Evolutionary conservation across 2,888 invertebrate genomes (phyloP), one percentile per base, ranked within the genome.

Genomic region (Lamproptera curius): DNA sequence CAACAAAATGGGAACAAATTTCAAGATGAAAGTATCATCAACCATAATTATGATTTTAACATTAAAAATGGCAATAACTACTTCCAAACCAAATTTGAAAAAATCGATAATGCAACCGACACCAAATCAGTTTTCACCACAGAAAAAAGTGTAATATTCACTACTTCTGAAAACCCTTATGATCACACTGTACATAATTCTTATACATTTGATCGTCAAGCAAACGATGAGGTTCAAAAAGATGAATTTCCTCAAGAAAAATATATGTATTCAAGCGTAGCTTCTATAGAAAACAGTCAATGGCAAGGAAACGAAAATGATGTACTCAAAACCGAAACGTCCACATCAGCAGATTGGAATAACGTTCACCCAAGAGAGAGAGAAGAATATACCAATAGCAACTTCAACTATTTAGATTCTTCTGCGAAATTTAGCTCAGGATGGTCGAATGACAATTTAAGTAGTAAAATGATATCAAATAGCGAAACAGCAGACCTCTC

Each of bases 211-310:
- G n/a, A 20, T 3, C 20, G 4, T 20, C 6, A 20, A 5, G 20
- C 6, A 20, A 6, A 20, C 20, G 6, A 20, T 20, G 6, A 5
- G 3, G 20, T 20, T 3, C 3, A 20, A 20, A 3, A 20, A 5
- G 6, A 20, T 20, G 48, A 28, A 43, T 51, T 62, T 16, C 51
- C 70, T 28, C 73, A 71, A 56, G 53, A 76, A 48, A 65, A 76
- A n/a, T 77, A 70, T 15, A 70, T 70, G 36, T 57, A 73, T 41
- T 63, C 70, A 52, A 73, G 76, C 53, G 52, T 67, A 47, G 74
- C 74, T 42, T 70, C 65, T 11, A 77, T 67, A 53, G 73, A 75
- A 65, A 64, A 63, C 33, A 76, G 79, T 2, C 72, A 78, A 54
- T 68, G 69, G 2, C 79, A 80, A 47, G 70, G 77, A 57, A 76